Evolutionary conservation across 2,888 invertebrate genomes (phyloP), one percentile per base, ranked within the genome.

Genomic region (Blastobasis lacticolella): DNA sequence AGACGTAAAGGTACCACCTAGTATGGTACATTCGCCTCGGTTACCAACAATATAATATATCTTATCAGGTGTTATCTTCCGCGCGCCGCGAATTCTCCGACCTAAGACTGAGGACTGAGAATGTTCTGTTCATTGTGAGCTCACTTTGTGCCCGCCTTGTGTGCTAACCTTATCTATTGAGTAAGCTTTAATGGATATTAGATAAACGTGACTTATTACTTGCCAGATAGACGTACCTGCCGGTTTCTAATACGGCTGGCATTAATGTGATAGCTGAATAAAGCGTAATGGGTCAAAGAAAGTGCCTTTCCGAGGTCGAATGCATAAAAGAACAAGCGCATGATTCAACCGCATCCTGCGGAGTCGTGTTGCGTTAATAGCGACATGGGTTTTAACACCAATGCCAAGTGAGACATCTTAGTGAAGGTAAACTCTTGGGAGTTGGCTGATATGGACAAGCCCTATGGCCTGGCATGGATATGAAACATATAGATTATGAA

Each of bases 201-300:
- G 51, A 51, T 52, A 49, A 49, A 51, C 43, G 44, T 43, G 9
- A 23, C 23, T 23, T 23, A 23, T 49, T 40, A 36, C 49, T 43
- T 37, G 23, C 8, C 43, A 49, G 45, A 49, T 45, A 44, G 44
- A 37, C 10, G 38, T 38, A 10, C 37, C 43, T 49, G 44, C 43
- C 23, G 10, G 23, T 23, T 48, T 41, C 38, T 45, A 38, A 38
- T 47, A 47, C 37, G 40, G 37, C 45, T 55, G 52, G 67, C 74
- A 73, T 67, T 67, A 56, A 59, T 60, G 63, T 66, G 68, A 74
- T 64, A 70, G 73, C 63, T 67, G 64, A 65, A 65, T 62, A 52
- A 62, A 66, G 53, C 74, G 71, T 75, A 75, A 75, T 69, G 73
- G 76, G 76, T 78, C 73, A 75, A 80, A 78, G 81, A 81, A 82